Percentiles rank a stretch among this genome's conserved stretches.
Conservation (phyloP, 2,888 invertebrate species). For the Lumbricus terrestris region DNA sequence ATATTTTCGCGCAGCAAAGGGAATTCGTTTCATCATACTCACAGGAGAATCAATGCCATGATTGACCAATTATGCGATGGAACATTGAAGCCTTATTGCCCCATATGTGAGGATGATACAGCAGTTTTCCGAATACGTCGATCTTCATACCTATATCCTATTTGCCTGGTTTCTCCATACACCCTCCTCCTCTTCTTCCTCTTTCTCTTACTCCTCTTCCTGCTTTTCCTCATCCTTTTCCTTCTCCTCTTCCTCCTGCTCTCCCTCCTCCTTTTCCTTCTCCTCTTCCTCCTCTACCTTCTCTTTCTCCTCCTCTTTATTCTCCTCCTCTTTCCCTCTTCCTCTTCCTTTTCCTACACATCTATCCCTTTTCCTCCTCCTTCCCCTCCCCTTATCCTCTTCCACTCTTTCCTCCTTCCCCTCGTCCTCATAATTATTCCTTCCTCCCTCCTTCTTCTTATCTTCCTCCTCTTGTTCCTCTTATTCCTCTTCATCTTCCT, state of each 20-base stretch:
- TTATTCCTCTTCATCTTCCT: not conserved
- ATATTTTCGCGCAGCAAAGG: not conserved
- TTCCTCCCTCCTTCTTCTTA: not conserved
- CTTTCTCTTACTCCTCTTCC: not conserved
- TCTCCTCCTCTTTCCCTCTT: not conserved
- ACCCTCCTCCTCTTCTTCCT: not conserved
- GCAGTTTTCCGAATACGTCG: slow-evolving; percentile 3
- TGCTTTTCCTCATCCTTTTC: not conserved
- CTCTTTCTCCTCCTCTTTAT: not conserved
- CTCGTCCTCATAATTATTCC: no score
- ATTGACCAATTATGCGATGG: not conserved
- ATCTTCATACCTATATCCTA: not conserved
- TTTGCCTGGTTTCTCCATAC: no score
- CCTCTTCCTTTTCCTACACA: no score
- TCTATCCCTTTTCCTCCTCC: no score
- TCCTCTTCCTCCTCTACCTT: not conserved
- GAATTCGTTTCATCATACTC: not conserved
- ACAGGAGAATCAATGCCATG: not conserved
- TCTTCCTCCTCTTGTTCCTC: not conserved
- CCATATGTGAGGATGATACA: not conserved
- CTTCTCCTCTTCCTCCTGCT: not conserved
- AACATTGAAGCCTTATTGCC: not conserved
- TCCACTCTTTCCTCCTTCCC: not conserved
- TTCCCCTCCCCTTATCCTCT: not conserved
- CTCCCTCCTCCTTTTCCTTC: not conserved